Percentiles rank a stretch among this genome's conserved stretches.
Conservation (phyloP, 2,113 vertebrate genomes). For the Cephalophus harveyi region DNA sequence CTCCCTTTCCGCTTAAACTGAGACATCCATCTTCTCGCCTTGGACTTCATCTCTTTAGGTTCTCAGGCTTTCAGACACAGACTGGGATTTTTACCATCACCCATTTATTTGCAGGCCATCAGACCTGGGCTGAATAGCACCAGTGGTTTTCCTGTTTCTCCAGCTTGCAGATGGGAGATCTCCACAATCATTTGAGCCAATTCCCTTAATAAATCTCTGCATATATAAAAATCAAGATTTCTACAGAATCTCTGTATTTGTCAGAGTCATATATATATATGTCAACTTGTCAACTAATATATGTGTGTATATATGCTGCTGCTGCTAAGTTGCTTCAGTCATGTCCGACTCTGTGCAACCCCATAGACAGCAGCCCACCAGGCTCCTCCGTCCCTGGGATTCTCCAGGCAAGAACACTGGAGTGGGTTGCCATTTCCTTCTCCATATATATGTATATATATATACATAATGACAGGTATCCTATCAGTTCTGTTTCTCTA, state of each 20-base stretch:
- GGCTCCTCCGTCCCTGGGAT: too few relatives aligned
- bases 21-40: not conserved
- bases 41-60: not conserved
- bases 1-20: not conserved
- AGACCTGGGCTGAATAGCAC: not conserved
- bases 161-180: not conserved
- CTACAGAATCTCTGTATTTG: not conserved
- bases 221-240: not conserved
- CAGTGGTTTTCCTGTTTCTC: not conserved
- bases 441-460: not conserved
- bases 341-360: accelerated
- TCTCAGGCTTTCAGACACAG: not conserved
- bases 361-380: too few relatives aligned
- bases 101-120: not conserved
- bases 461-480: not conserved
- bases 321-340: too few relatives aligned
- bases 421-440: too few relatives aligned
- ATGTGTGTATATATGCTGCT: too few relatives aligned
- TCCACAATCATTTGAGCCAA: not conserved
- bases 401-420: too few relatives aligned
- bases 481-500: not conserved
- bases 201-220: not conserved
- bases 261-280: not conserved
- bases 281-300: not conserved
- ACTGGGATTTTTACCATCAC: not conserved